phyloP scores from a whole-genome alignment of 2,113 vertebrate genomes.

The Tachuris rubrigastra region DNA sequence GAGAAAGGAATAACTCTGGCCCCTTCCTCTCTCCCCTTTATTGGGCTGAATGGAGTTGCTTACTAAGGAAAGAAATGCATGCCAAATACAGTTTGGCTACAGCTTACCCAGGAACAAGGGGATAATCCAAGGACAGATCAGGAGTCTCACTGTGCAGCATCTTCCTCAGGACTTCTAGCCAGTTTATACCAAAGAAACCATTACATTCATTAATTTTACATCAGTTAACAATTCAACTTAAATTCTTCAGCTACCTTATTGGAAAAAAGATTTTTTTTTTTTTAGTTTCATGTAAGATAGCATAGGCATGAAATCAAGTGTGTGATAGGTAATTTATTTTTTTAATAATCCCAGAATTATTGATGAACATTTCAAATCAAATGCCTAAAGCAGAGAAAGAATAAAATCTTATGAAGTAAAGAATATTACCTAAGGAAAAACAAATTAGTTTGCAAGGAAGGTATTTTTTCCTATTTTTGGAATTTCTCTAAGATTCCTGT shows the following conservation, averaged over 20 bases:
- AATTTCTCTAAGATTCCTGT: constrained; percentile 76
- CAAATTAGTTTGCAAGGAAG: constrained; percentile 25
- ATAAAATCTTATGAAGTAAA: background rate
- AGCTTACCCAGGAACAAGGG: background rate
- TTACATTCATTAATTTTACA: background rate
- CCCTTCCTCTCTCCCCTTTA: background rate
- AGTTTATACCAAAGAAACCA: background rate
- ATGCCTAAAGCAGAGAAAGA: constrained; percentile 53
- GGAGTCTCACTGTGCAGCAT: background rate
- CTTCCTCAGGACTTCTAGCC: background rate
- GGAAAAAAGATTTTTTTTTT: constrained; percentile 1
- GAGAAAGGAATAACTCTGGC: background rate
- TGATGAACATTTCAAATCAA: constrained; percentile 47
- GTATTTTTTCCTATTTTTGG: constrained; percentile 54
- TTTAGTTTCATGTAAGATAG: constrained; percentile 1
- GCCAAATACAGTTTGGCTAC: background rate
- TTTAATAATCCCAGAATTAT: constrained; percentile 60
- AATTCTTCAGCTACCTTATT: background rate
- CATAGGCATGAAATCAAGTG: constrained; percentile 2
- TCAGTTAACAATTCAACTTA: background rate
- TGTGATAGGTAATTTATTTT: background rate
- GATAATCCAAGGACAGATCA: background rate
- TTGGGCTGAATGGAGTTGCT: background rate
- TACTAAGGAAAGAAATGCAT: background rate
- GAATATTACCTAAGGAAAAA: constrained; percentile 30